Base-by-base conservation (phyloP, 1,140 invertebrate species). In the Idris sp. region DNA sequence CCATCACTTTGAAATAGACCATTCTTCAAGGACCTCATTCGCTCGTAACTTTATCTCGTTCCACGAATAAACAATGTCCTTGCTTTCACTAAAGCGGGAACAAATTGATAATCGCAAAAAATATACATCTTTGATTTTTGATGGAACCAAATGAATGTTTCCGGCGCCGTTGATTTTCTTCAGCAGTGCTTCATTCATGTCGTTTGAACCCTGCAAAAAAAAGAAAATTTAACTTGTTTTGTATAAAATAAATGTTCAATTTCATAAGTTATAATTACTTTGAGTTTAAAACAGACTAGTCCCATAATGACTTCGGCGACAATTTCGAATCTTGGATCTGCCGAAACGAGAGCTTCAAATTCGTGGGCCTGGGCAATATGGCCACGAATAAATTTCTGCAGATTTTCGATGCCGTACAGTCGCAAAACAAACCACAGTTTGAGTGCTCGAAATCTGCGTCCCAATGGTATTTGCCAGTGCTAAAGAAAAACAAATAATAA, bases 361-460 rank as follows among this genome's bases (percentile, higher is more conserved):
- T 95, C 90, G 67, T 96, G 91, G 0, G 97, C 96, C 36, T 96
- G 87, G 14, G 88, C 86, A 6, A 93, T 89, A 13, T 95, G 94
- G 73, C 93, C 92, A 53, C 97, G 88, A 41, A 99, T 98, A 80
- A 93, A 91, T n/a, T 91, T 91, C 83, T 97, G 96, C 0, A 99
- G 87, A 79, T 96, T 95, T 74, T 95, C 92, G 0, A 94, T 89
- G 0, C 98, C 98, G 76, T 97, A 97, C 0, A 96, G 87, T 43
- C 98, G 89, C 51, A 99, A 82, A 0, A 99, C 97, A 81, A 99
- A 99, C 98, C 98, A 99, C 2, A 99, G 84, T 84, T 99, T 99
- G 7, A 99, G 86, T 0, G 98, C 92, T 53, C 98, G 90, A 85
- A 99, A 99, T 76, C 98, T 90, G 59, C 98, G 89, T 0, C 98